phyloP scores from a whole-genome alignment of 1,140 invertebrate species.

The Microplitis mediator region DNA sequence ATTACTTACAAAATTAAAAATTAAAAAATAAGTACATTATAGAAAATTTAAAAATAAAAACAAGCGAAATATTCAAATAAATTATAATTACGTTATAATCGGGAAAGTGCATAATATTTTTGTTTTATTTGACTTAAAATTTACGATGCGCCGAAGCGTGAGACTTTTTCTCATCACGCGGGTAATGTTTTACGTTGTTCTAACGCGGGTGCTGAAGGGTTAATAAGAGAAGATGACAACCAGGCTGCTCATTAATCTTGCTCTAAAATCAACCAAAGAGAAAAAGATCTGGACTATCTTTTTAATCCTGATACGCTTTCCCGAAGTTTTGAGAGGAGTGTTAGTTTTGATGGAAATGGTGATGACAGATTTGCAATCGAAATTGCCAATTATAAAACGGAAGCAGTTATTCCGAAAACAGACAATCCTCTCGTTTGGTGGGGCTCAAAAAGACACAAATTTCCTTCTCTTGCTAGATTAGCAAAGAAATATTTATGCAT shows the following conservation, averaged over 20 bases:
- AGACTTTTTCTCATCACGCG: too few species aligned
- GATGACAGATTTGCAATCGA: neutral
- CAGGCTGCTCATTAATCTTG: neutral
- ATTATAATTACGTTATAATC: too few species aligned
- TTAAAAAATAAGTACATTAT: too few species aligned
- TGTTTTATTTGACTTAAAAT: too few species aligned
- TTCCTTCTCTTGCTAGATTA: neutral
- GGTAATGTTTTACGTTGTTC: too few species aligned
- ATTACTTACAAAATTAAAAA: too few species aligned
- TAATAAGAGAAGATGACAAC: neutral
- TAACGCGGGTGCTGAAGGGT: too few species aligned
- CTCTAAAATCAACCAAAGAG: neutral
- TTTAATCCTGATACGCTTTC: constrained; percentile 1
- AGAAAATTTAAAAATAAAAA: too few species aligned
- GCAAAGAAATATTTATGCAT: constrained; percentile 8
- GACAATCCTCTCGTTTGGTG: constrained; percentile 14
- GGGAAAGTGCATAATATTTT: too few species aligned
- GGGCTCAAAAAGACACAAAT: neutral
- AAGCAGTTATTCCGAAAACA: neutral
- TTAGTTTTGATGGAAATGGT: neutral
- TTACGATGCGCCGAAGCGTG: too few species aligned
- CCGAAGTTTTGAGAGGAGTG: neutral
- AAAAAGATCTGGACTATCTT: neutral
- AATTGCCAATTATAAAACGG: neutral
- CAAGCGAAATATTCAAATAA: too few species aligned